Evolutionary conservation across 53 echinoderm and acorn worm genomes (phyloP).

Genomic region (Hippasteria phrygiana): DNA sequence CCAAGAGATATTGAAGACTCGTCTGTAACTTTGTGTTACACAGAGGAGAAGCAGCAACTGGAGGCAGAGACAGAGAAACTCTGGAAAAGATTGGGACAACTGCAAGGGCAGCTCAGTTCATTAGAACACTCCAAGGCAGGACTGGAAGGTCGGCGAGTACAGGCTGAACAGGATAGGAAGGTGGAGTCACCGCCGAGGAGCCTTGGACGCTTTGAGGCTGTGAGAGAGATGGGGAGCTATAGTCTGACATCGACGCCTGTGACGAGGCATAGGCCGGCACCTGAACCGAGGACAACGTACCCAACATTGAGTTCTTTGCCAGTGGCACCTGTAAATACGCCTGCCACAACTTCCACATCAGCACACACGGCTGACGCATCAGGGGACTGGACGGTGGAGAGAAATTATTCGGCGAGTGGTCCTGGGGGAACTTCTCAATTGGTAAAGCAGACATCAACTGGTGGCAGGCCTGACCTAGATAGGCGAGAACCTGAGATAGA

Average conservation of each 20-base stretch:
- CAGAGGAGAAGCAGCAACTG: not conserved
- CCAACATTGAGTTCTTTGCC: not conserved
- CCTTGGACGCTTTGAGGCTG: not conserved
- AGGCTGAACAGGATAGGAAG: not conserved
- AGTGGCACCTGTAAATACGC: not conserved
- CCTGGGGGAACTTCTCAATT: no score
- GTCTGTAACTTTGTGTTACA: not conserved
- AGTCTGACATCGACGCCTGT: not conserved
- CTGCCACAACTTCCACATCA: not conserved
- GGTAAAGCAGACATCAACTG: not conserved
- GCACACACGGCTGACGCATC: not conserved
- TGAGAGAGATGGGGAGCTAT: not conserved
- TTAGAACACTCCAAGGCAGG: not conserved
- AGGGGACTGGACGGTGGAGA: not conserved
- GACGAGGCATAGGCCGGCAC: not conserved
- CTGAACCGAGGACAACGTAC: not conserved
- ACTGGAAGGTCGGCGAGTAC: not conserved
- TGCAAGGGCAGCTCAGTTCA: not conserved
- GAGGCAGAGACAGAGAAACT: not conserved
- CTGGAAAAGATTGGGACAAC: not conserved
- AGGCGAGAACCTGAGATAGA: not conserved
- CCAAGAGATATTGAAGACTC: not conserved
- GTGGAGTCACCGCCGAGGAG: not conserved
- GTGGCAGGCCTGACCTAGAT: not conserved
- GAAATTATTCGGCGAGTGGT: not conserved